Conservation (phyloP, 2,113 vertebrate genomes). For the Bubo scandiacus region DNA sequence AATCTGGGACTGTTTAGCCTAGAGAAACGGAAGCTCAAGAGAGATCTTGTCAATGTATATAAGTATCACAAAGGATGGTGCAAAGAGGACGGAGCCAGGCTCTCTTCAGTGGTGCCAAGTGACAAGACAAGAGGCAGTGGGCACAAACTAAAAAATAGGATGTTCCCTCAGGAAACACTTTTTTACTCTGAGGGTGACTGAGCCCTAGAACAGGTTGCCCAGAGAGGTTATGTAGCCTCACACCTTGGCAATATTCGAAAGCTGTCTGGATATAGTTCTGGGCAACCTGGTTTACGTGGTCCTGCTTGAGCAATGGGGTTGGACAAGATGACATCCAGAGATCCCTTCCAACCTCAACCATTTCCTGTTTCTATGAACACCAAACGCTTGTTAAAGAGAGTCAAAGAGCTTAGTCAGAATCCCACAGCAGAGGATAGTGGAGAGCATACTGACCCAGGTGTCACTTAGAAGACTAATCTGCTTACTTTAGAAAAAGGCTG, state of each 20-base stretch:
- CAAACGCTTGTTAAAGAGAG: background rate
- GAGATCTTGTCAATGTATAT: background rate
- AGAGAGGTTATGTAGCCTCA: background rate
- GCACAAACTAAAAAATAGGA: background rate
- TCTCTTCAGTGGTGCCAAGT: background rate
- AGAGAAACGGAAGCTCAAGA: background rate
- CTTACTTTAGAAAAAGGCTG: background rate
- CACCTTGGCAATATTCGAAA: background rate
- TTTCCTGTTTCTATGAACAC: background rate
- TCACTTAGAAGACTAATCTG: background rate
- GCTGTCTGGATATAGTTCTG: too few species aligned
- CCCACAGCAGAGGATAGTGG: background rate
- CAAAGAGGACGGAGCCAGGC: background rate
- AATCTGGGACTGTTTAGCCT: background rate
- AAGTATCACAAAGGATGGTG: background rate
- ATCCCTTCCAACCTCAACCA: background rate
- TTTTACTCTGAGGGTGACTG: too few species aligned
- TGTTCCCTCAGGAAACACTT: background rate
- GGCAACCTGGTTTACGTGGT: background rate
- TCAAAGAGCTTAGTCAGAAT: background rate
- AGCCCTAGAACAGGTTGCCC: background rate
- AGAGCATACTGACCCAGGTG: background rate
- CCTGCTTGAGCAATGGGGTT: background rate
- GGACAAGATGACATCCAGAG: background rate
- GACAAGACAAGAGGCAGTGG: background rate